Base-by-base conservation (phyloP, 2,797 vertebrate species). In the Garrulus glandarius region DNA sequence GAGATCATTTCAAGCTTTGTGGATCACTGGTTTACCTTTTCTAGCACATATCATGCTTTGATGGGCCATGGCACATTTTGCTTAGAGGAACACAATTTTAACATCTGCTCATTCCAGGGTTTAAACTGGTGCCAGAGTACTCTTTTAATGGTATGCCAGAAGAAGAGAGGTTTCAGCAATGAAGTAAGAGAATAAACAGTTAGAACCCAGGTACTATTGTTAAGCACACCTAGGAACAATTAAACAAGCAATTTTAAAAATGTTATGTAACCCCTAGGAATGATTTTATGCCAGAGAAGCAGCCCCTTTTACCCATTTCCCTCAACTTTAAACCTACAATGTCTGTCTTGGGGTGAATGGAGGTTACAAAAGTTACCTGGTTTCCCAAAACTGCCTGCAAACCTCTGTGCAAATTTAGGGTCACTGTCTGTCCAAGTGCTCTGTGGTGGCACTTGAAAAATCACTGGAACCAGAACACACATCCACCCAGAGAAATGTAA, bases 171-270 rank as follows among this genome's bases (percentile, higher is more conserved):
- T 84, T 84, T 95, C 59, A 76, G 56, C 1, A 2, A 69, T 65
- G 89, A 77, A 87, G 60, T 14, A 67, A 74, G 64, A 87, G 37
- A 91, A 89, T 61, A 95, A 95, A 89, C 80, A 93, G n/a, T 71
- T 89, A 64, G 67, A 72, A 91, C 49, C 32, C 37, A 50, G 37
- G 15, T 91, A 37, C 36, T 60, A 19, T 18, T 36, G 19, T 65
- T 90, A 60, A 44, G n/a, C 70, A 90, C 61, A 72, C n/a, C 29
- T 27, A 86, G 76, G 79, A 87, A 50, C 49, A 91, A 61, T 92
- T 78, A 87, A 84, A 64, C 0, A 0, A 14, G n/a, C 7, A 47
- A 52, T 78, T 89, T 64, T 43, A 77, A 72, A 93, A 75, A 78
- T 4, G 15, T 59, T 89, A 78, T 69, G 43, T 37, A 81, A 75